phyloP scores from a whole-genome alignment of 2,888 invertebrate genomes.

The Eustalomyia histrio region DNA sequence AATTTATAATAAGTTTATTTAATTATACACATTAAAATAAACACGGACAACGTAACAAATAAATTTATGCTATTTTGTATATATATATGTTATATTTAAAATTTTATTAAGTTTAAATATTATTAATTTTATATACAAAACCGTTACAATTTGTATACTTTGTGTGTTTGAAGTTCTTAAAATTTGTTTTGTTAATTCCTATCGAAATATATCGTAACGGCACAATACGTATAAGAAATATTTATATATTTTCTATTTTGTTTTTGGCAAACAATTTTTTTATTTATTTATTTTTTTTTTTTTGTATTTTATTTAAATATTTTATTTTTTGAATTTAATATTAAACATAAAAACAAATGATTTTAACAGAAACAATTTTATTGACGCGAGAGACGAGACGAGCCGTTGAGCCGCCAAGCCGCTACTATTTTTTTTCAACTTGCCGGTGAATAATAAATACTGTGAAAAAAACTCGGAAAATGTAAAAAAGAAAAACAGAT shows the following conservation, averaged over 20 bases:
- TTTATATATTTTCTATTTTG: constrained; percentile 44
- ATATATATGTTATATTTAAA: too few relatives aligned
- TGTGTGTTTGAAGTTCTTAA: background rate
- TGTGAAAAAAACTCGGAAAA: constrained; percentile 70
- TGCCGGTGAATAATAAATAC: constrained; percentile 70
- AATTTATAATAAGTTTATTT: background rate
- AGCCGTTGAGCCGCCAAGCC: constrained; percentile 77
- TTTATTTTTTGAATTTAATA: constrained; percentile 4
- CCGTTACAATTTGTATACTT: background rate
- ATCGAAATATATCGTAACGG: background rate
- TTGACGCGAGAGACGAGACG: constrained; percentile 72
- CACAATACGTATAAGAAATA: constrained; percentile 39
- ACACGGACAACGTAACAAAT: background rate
- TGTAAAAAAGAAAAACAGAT: constrained; percentile 17
- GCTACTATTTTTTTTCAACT: constrained; percentile 71
- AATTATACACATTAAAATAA: background rate
- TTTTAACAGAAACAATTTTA: constrained; percentile 30
- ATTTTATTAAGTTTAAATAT: background rate
- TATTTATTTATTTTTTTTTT: background rate
- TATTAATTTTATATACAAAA: background rate
- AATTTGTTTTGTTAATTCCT: constrained; percentile 2
- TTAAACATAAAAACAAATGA: constrained; percentile 29
- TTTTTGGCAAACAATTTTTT: constrained; percentile 4
- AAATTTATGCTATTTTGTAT: background rate
- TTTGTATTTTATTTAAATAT: background rate